Percentiles rank a stretch among this genome's conserved stretches.
phyloP scores from a whole-genome alignment of 2,888 invertebrate genomes.

The Zhuqinia jingwanae region DNA sequence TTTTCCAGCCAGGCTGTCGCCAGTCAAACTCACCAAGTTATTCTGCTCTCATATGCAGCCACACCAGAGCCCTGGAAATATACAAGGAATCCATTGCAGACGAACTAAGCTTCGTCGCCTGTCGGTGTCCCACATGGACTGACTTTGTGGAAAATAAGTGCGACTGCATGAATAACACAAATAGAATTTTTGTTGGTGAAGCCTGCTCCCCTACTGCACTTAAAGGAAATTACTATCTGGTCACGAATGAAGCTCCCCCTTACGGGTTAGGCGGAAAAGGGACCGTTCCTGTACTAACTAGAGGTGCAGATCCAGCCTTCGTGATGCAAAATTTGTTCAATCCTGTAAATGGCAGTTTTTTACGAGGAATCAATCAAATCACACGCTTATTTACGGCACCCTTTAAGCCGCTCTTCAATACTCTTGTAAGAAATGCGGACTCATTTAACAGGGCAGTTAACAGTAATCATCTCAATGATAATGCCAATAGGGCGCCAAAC shows the following conservation, averaged over 20 bases:
- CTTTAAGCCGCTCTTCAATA: slow-evolving; percentile 59
- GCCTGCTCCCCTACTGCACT: slow-evolving; percentile 46
- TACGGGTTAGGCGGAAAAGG: slow-evolving; percentile 72
- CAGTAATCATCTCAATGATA: slow-evolving; percentile 7
- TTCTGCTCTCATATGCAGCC: slow-evolving; percentile 74
- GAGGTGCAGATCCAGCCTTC: slow-evolving; percentile 49
- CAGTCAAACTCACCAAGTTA: slow-evolving; percentile 65
- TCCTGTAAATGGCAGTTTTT: slow-evolving; percentile 45
- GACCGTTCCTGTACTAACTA: slow-evolving; percentile 38
- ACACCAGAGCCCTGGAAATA: slow-evolving; percentile 70
- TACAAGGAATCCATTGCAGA: slow-evolving; percentile 70
- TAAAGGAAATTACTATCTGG: slow-evolving; percentile 70
- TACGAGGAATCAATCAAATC: slow-evolving; percentile 61
- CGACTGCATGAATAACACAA: slow-evolving; percentile 63
- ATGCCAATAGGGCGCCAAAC: not conserved
- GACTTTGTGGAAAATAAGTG: slow-evolving; percentile 62
- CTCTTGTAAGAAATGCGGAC: slow-evolving; percentile 50
- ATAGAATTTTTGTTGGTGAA: slow-evolving; percentile 68
- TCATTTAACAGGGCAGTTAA: not conserved
- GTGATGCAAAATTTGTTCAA: slow-evolving; percentile 55
- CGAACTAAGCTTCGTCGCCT: slow-evolving; percentile 65
- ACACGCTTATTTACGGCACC: slow-evolving; percentile 57
- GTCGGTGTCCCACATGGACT: slow-evolving; percentile 67
- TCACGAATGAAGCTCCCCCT: slow-evolving; percentile 64
- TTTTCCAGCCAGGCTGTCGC: slow-evolving; percentile 76